Evolutionary conservation across 2,113 vertebrate genomes (phyloP).

Genomic region (Apistogramma diplotaenia): DNA sequence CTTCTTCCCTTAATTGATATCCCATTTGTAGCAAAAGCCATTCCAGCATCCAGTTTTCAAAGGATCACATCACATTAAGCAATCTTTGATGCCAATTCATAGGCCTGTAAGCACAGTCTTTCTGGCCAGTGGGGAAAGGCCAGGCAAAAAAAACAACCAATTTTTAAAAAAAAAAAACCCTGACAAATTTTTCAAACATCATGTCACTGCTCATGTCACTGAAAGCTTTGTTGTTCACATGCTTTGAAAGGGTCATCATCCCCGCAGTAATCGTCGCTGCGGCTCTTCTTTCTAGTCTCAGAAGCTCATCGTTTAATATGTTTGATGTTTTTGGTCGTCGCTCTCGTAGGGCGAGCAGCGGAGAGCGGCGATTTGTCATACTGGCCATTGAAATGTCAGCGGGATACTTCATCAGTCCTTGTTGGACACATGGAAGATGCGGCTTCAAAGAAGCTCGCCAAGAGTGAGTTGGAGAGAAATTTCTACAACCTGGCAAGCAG

Average conservation of each 20-base stretch:
- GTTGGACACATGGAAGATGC: constrained; percentile 31
- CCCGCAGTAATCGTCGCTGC: not conserved
- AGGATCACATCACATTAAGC: not conserved
- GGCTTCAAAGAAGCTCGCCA: constrained; percentile 23
- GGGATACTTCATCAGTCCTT: constrained; percentile 26
- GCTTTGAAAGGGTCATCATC: constrained; percentile 6
- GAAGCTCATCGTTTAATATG: constrained; percentile 22
- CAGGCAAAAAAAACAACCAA: not conserved
- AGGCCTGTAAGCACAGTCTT: not conserved
- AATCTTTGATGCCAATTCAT: not conserved
- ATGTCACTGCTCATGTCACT: not conserved
- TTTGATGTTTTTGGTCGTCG: constrained; percentile 38
- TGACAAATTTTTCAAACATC: constrained; percentile 6
- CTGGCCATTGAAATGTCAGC: constrained; percentile 52
- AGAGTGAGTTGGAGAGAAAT: constrained; percentile 10
- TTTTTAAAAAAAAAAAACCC: not conserved
- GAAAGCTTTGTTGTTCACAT: not conserved
- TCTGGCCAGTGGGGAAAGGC: not conserved
- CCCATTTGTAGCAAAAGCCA: not conserved
- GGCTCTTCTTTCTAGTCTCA: not conserved
- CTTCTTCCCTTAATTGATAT: not conserved
- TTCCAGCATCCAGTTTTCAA: not conserved
- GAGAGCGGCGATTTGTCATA: constrained; percentile 19
- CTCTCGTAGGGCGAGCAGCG: not conserved
- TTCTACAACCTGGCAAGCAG: not conserved